A percentile compares a stretch with the other conserved stretches of the same genome.
Evolutionary conservation across 2,797 vertebrate species (phyloP).

Genomic region (Linurgus olivaceus): DNA sequence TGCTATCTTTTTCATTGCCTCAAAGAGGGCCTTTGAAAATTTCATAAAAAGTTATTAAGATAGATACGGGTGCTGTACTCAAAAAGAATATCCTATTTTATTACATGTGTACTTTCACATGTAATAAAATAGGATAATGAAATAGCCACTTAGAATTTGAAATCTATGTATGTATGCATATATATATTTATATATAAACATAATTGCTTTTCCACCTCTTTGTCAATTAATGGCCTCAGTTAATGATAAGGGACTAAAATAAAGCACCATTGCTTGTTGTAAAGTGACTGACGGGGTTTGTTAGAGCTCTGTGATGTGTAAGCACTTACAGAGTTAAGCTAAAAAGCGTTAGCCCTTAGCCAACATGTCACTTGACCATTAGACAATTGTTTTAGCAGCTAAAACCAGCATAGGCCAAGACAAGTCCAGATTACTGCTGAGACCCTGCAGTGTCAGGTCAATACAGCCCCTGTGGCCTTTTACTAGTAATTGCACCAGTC

Average conservation of each 20-base stretch:
- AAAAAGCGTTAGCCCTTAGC: not conserved
- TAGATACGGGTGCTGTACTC: not conserved
- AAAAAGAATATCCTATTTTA: not conserved
- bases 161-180: not conserved
- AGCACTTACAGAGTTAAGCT: not conserved
- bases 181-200: not conserved
- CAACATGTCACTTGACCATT: not conserved
- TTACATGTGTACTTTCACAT: not conserved
- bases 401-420: not conserved
- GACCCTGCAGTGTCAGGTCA: not conserved
- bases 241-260: not conserved
- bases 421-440: not conserved
- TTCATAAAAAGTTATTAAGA: not conserved
- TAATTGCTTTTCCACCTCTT: not conserved
- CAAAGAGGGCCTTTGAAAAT: not conserved
- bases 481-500: not conserved
- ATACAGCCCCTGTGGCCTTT: not conserved
- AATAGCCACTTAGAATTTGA: not conserved
- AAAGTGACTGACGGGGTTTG: not conserved
- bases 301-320: not conserved
- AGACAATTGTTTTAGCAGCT: not conserved
- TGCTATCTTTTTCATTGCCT: not conserved
- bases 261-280: accelerated
- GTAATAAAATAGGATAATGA: not conserved
- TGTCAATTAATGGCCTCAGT: not conserved